These are phyloP conservation scores for Diadegma fenestrale DNA, from an alignment of 2,888 invertebrate genomes.

Conservation along the genomic window DNA sequence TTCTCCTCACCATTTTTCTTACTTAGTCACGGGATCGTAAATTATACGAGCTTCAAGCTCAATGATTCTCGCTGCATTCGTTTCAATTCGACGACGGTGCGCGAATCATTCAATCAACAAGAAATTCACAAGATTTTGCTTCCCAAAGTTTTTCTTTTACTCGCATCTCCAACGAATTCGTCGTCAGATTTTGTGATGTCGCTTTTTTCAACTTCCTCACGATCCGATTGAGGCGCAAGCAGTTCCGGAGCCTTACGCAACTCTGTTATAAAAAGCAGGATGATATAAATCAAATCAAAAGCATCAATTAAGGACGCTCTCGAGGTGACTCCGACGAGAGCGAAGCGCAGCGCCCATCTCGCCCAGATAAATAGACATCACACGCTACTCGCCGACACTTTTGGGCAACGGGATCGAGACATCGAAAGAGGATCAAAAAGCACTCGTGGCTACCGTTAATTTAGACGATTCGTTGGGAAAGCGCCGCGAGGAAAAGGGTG, in stretches of 20 bases:
- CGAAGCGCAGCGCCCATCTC: conserved; percentile 1
- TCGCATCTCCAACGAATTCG: neutral
- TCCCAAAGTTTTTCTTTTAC: neutral
- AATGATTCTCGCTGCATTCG: conserved; percentile 10
- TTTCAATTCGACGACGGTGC: neutral
- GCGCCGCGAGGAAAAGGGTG: conserved; percentile 6
- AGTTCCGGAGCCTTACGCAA: neutral
- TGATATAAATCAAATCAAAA: conserved; percentile 39
- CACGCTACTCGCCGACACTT: conserved; percentile 45
- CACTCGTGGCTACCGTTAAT: conserved; percentile 68
- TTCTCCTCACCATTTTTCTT: conserved; percentile 54
- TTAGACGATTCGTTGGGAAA: conserved; percentile 47
- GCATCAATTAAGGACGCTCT: conserved; percentile 49
- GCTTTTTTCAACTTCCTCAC: neutral
- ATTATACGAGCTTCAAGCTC: conserved; percentile 9
- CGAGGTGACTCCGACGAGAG: conserved; percentile 27
- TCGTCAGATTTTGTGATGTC: neutral
- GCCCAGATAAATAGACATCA: conserved; percentile 45
- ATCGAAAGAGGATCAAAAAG: conserved; percentile 44
- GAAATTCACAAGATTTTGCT: neutral
- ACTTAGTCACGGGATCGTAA: conserved; percentile 51
- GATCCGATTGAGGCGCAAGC: conserved; percentile 30
- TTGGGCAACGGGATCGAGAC: conserved; percentile 68
- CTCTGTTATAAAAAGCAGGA: conserved; percentile 33
- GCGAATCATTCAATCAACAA: neutral